Base-by-base conservation (phyloP, 1,140 invertebrate species). In the Drosophila mauritiana region DNA sequence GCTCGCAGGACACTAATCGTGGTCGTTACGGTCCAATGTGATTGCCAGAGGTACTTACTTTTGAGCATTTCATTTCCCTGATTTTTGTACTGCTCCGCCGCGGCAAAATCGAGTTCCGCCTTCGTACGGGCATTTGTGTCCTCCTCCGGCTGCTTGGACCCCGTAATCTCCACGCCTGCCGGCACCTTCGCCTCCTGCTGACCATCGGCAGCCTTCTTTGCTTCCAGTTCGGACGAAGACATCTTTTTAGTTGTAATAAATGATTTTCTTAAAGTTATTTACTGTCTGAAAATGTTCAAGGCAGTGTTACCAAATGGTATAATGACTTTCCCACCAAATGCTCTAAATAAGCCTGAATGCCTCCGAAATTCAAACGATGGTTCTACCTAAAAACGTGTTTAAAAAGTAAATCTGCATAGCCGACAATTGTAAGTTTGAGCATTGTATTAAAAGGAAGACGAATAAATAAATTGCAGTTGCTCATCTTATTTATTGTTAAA, bases 21-120 rank as follows among this genome's bases (percentile, higher is more conserved):
- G 17, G 12, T 10, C 27, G 36, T 43, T 27, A 13, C 12, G 45
- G 10, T 8, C 4, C 13, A 31, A 39, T 22, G 37, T 39, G 17
- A 25, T 31, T 13, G n/a, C 34, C 31, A 55, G 13, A 58, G 27
- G 46, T 58, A 88, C 94, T 93, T 94, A 97, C 97, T 96, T 94
- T 98, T 97, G 91, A 98, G 97, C 92, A 93, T 95, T 83, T 95
- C 94, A 93, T 98, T 98, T 12, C 97, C 97, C 91, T 96, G 94
- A 86, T 96, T 95, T 93, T 98, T 98, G 58, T 95, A 93, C 82
- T 95, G 93, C 93, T 97, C 96, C 10, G 97, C 96, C 85, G 88
- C 88, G 79, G 76, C 73, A 82, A 89, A 86, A 89, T 79, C 52
- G 64, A 58, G 70, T 22, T 84, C 75, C 39, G 51, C 65, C 36